phyloP scores from a whole-genome alignment of 2,113 vertebrate species.

The Spea multiplicata region DNA sequence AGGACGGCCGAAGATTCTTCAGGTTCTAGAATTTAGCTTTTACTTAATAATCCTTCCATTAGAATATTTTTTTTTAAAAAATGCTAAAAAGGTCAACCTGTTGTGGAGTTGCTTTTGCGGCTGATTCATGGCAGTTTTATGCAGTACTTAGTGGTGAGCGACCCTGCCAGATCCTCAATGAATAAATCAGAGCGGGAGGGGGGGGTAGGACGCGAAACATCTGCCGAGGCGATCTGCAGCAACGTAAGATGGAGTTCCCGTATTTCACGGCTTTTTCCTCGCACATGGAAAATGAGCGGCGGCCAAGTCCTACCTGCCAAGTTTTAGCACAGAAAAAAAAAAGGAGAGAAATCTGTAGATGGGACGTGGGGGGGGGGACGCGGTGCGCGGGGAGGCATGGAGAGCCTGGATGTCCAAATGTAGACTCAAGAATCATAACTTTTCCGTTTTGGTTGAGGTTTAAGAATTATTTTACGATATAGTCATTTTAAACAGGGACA shows the following conservation, averaged over 20 bases:
- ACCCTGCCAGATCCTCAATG: background rate
- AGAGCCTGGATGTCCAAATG: too few relatives aligned
- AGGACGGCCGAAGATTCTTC: too few relatives aligned
- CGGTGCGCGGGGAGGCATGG: background rate
- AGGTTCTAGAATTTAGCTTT: too few relatives aligned
- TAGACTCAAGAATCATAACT: too few relatives aligned
- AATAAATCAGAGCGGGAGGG: background rate
- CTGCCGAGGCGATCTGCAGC: constrained; percentile 30
- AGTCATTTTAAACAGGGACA: too few relatives aligned
- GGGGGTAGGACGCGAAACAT: background rate
- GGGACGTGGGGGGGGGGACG: constrained; percentile 14
- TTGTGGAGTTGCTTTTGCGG: background rate
- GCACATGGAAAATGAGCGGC: constrained; percentile 25
- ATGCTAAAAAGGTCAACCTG: background rate
- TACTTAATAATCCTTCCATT: too few relatives aligned
- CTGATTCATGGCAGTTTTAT: background rate
- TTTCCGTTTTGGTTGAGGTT: too few relatives aligned
- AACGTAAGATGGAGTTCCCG: background rate
- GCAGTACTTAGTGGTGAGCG: background rate
- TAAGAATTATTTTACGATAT: too few relatives aligned
- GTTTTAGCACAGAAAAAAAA: constrained; percentile 15
- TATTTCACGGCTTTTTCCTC: constrained; percentile 19
- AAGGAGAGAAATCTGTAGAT: too few relatives aligned
- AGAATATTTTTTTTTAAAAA: background rate
- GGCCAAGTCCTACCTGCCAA: constrained; percentile 34